These are phyloP conservation scores for Chromis chromis DNA, from an alignment of 2,797 vertebrate genomes.

Conservation along the genomic window DNA sequence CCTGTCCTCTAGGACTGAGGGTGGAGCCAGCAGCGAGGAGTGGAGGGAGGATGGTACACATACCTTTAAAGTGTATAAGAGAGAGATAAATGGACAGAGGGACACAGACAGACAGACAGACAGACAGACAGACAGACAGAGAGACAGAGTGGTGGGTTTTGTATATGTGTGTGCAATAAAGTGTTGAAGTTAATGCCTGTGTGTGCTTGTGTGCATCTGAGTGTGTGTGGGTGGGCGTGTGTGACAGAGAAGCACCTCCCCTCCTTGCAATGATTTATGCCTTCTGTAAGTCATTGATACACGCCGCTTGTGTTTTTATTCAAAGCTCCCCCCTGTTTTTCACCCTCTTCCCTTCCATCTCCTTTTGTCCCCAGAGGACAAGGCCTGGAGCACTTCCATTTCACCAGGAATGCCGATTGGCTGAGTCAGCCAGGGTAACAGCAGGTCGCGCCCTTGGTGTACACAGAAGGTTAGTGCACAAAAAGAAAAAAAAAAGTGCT, in stretches of 20 bases:
- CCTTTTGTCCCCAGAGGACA: constrained; percentile 60
- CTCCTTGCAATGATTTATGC: constrained; percentile 42
- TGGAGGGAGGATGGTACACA: constrained; percentile 67
- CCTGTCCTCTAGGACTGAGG: constrained; percentile 78
- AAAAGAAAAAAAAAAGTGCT: constrained; percentile 18
- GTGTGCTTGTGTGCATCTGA: neutral
- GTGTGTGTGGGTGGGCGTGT: neutral
- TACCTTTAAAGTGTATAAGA: constrained; percentile 69
- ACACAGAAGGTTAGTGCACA: constrained; percentile 45
- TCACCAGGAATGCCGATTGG: constrained; percentile 58
- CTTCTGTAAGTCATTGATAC: constrained; percentile 42
- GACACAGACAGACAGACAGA: too few species aligned
- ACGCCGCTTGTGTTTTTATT: constrained; percentile 41
- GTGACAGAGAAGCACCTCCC: constrained; percentile 7
- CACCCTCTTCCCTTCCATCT: constrained; percentile 1
- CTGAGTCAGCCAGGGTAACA: constrained; percentile 67
- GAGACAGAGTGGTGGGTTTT: neutral
- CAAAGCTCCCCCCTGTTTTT: constrained; percentile 5
- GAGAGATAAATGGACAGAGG: neutral
- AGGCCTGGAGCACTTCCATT: constrained; percentile 34
- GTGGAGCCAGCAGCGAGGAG: constrained; percentile 75
- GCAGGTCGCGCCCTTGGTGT: constrained; percentile 66
- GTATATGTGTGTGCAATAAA: neutral
- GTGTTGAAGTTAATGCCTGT: neutral
- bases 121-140: too few species aligned